Conservation (phyloP, 2,113 vertebrate genomes). For the Columbina picui region DNA sequence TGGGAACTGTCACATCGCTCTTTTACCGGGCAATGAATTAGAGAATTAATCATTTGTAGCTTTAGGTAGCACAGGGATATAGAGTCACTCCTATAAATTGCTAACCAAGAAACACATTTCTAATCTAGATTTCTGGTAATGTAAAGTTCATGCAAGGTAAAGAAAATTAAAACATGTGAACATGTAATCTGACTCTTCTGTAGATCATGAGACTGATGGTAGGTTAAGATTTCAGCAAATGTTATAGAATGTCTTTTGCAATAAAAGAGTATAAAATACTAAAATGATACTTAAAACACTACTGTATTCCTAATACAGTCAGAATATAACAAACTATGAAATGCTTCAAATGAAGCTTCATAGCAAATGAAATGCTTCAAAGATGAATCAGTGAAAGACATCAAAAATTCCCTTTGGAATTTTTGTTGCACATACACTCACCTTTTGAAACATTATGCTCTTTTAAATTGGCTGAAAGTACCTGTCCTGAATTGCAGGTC, state of each 20-base stretch:
- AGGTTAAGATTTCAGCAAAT: neutral
- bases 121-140: neutral
- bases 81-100: neutral
- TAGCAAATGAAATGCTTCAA: neutral
- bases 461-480: neutral
- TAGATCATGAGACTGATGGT: neutral
- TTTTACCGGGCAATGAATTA: neutral
- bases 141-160: neutral
- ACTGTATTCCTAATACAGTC: neutral
- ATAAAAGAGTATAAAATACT: neutral
- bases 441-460: rapidly evolving
- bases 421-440: neutral
- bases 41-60: neutral
- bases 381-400: neutral
- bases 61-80: neutral
- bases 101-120: neutral
- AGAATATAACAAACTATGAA: neutral
- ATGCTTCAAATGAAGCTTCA: neutral
- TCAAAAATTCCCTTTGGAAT: neutral
- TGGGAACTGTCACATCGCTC: neutral
- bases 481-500: neutral
- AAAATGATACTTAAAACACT: neutral
- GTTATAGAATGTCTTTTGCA: neutral
- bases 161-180: neutral
- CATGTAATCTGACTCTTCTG: neutral